These are phyloP conservation scores for Euphydryas editha DNA, from an alignment of 2,888 invertebrate genomes.

Conservation along the genomic window DNA sequence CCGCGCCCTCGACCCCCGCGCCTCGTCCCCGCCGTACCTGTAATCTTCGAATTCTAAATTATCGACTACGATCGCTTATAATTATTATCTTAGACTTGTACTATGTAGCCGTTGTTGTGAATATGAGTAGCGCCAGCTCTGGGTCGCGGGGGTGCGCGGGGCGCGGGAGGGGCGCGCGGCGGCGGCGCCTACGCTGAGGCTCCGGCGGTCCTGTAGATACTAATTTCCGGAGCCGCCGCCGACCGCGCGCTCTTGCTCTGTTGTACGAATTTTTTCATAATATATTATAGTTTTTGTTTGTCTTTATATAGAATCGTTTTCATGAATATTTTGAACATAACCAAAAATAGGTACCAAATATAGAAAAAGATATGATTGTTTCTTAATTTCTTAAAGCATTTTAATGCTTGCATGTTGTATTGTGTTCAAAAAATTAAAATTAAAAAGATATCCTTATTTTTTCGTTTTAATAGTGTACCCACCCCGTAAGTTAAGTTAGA, in stretches of 20 bases:
- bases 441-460: conserved; percentile 74
- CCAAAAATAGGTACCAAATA: conserved; percentile 84
- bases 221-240: conserved; percentile 46
- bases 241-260: conserved; percentile 65
- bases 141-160: conserved; percentile 45
- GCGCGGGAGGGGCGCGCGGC: conserved; percentile 35
- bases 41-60: conserved; percentile 73
- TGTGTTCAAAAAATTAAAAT: conserved; percentile 83
- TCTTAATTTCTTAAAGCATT: conserved; percentile 82
- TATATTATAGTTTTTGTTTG: conserved; percentile 81
- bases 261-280: conserved; percentile 79
- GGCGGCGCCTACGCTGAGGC: conserved; percentile 38
- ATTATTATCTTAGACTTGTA: conserved; percentile 73
- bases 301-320: conserved; percentile 79
- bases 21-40: conserved; percentile 54
- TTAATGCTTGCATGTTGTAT: conserved; percentile 84
- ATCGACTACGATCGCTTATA: conserved; percentile 72
- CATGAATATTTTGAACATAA: conserved; percentile 79
- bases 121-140: conserved; percentile 55
- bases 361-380: conserved; percentile 81
- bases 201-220: conserved; percentile 43
- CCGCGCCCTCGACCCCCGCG: conserved; percentile 48
- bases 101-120: conserved; percentile 76
- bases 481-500: conserved; percentile 36
- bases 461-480: conserved; percentile 48